phyloP scores from a whole-genome alignment of 2,888 invertebrate species.

The Ecdyonurus torrentis region DNA sequence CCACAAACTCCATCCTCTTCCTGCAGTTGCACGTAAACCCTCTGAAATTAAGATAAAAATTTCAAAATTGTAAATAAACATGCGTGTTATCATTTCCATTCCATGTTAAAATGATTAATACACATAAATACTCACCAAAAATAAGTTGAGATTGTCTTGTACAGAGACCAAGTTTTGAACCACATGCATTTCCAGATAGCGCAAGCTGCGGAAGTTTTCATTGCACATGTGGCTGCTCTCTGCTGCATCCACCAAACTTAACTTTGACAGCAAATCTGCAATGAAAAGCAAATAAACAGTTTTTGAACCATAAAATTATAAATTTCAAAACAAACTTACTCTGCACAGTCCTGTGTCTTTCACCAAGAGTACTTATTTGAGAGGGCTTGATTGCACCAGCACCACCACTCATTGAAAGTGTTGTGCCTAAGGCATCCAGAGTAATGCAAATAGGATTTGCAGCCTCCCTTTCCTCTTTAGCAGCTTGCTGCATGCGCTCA shows the following conservation, averaged over 20 bases:
- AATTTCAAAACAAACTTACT: background rate
- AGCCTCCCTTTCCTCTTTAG: background rate
- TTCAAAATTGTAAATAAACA: no score
- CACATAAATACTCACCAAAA: background rate
- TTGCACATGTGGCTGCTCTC: background rate
- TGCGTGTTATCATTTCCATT: no score
- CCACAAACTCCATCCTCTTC: background rate
- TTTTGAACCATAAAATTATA: no score
- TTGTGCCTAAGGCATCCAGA: no score
- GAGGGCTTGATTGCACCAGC: background rate
- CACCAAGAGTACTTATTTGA: background rate
- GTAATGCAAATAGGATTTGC: background rate
- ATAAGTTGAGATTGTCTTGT: background rate
- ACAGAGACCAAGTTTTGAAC: background rate
- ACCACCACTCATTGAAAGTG: background rate
- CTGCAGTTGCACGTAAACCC: background rate
- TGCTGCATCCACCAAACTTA: background rate
- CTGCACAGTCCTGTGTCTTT: background rate
- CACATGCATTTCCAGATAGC: background rate
- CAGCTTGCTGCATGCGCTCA: background rate
- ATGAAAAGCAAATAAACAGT: background rate
- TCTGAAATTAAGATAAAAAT: no score
- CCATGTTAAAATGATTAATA: no score
- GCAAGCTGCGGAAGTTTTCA: constrained; percentile 1
- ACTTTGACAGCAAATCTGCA: background rate